phyloP scores from a whole-genome alignment of 1,140 invertebrate species.

The Leptinotarsa undecemlineata region DNA sequence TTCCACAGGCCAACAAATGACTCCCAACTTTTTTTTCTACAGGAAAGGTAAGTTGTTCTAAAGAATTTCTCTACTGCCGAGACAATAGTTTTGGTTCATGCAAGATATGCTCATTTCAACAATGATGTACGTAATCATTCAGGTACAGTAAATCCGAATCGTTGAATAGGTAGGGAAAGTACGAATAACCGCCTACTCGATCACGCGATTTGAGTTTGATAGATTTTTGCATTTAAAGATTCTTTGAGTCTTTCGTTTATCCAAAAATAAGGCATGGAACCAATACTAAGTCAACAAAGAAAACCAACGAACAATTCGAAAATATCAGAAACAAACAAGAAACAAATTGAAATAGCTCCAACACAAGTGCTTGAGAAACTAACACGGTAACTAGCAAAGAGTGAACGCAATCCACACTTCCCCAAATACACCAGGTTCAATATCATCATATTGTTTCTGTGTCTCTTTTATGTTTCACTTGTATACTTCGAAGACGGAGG shows the following conservation, averaged over 20 bases:
- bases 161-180: too few species aligned
- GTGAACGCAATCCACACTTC: background rate
- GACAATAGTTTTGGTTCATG: too few species aligned
- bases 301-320: background rate
- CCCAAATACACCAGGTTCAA: background rate
- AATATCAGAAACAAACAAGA: background rate
- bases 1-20: too few species aligned
- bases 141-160: too few species aligned
- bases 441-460: background rate
- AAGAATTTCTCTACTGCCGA: too few species aligned
- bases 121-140: too few species aligned
- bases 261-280: background rate
- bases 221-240: too few species aligned
- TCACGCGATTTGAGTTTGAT: too few species aligned
- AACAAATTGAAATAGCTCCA: background rate
- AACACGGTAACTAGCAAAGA: background rate
- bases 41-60: too few species aligned
- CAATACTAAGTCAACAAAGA: conserved; percentile 3
- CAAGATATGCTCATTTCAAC: too few species aligned
- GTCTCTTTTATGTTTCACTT: background rate
- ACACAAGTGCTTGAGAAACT: background rate
- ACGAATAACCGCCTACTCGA: too few species aligned
- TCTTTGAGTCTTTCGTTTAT: background rate
- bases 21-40: too few species aligned
- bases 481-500: background rate